These are phyloP conservation scores for Ctenopoma multispine DNA, from an alignment of 2,797 vertebrate species.

Conservation along the genomic window DNA sequence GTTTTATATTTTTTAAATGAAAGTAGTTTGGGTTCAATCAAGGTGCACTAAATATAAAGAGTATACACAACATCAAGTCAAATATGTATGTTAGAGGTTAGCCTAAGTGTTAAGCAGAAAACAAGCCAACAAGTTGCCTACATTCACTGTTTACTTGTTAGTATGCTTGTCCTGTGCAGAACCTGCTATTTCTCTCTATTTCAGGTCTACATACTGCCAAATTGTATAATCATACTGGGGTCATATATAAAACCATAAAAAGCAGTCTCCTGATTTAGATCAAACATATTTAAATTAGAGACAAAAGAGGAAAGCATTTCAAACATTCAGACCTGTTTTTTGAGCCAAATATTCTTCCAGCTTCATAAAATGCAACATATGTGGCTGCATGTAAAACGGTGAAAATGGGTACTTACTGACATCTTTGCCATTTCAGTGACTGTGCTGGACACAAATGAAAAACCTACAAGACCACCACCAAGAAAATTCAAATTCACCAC, in stretches of 20 bases:
- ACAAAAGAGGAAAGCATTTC: constrained; percentile 39
- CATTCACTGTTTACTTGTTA: background rate
- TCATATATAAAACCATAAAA: constrained; percentile 55
- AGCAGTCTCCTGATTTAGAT: constrained; percentile 38
- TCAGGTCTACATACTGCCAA: constrained; percentile 27
- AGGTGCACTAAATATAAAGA: constrained; percentile 14
- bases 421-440: constrained; percentile 76
- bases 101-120: background rate
- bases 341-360: constrained; percentile 29
- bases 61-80: constrained; percentile 16
- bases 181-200: background rate
- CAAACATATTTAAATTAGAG: constrained; percentile 48
- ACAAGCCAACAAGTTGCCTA: constrained; percentile 6
- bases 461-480: constrained; percentile 79
- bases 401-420: constrained; percentile 33
- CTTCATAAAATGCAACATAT: constrained; percentile 24
- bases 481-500: constrained; percentile 71
- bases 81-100: constrained; percentile 19
- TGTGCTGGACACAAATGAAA: constrained; percentile 72
- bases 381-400: constrained; percentile 26
- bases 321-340: constrained; percentile 31
- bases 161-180: constrained; percentile 17
- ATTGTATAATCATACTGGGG: constrained; percentile 28
- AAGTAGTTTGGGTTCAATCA: constrained; percentile 5
- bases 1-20: background rate